Evolutionary conservation across 2,113 vertebrate genomes (phyloP), one percentile per base, ranked within the genome.

Genomic region (Cochlearius cochlearius): DNA sequence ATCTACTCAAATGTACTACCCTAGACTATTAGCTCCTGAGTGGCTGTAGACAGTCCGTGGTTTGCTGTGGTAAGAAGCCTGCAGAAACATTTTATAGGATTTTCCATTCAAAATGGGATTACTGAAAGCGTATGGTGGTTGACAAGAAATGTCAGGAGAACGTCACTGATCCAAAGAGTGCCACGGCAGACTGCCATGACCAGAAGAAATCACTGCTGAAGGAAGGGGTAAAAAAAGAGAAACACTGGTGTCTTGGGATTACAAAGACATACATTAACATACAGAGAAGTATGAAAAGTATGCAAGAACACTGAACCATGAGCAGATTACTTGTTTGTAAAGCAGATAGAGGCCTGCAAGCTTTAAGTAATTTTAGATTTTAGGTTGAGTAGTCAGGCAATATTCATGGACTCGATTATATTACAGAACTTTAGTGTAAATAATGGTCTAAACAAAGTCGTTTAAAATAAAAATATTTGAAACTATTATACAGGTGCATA

Each of bases 31-130:
- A 79, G 77, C 29, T 71, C 25, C 69, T 26, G 15, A 79, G 38
- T 2, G 2, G 62, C 84, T 91, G 74, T 17, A 71, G 77, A 38
- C 39, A 80, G 38, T 16, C 47, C 43, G 63, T 49, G 34, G 62
- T 68, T 73, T 34, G 27, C 34, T 72, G 43, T 10, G 36, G n/a
- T 47, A 77, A 78, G 59, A 87, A 94, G 56, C 77, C 52, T 52
- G 47, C 30, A 95, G 56, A 91, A 92, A 94, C 38, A 82, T 87
- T 96, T 94, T 68, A 56, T 15, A 92, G 49, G 52, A 78, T 78
- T 96, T 91, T 89, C 60, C 29, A 72, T 89, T 87, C 68, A 89
- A 86, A 94, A 84, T 81, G 27, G 26, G 76, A 96, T 86, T 96
- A 89, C n/a, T 88, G 58, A 75, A 88, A 92, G 38, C 0, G 0